Base-by-base conservation (phyloP, 2,797 vertebrate genomes). In the Lerista edwardsae region DNA sequence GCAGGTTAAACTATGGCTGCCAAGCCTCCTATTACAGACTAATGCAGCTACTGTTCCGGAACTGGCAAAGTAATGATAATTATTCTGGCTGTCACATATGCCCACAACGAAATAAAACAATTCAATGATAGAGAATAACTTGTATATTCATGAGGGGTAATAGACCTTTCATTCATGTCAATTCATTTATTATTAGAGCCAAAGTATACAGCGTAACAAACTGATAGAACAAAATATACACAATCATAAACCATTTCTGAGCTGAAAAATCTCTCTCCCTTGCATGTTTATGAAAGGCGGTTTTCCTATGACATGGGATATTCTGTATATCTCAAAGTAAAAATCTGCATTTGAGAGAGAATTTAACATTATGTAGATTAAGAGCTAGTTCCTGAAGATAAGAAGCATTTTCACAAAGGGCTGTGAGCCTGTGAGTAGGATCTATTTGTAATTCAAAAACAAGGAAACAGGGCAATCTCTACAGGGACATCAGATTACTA, bases 391-490 rank as follows among this genome's bases (percentile, higher is more conserved):
- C n/a, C 51, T 90, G 64, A 81, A 85, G 3, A 27, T 34, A 68
- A 79, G 61, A 10, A 14, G 62, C 82, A 69, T 89, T 74, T 82
- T 21, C 84, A 64, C 55, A 25, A 36, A 79, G 86, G 19, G 29
- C 55, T 79, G 11, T 3, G 47, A 79, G 0, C 12, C 29, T 19
- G 8, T 82, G 15, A 65, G 71, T 75, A 88, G 31, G 64, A 9
- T 77, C 34, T 87, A 62, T 17, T 65, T 62, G 65, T 84, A 90
- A 65, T 77, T 69, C 83, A 84, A 44, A 55, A 83, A 77, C 73
- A 78, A 83, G 84, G n/a, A 0, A 84, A 62, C 21, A 69, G 78
- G 64, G 27, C 51, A 19, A 15, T 3, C 76, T 25, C 12, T 1
- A 41, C 0, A 86, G 31, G 57, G 85, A 67, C 67, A 61, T 72